Base-by-base conservation (phyloP, 2,888 invertebrate genomes). In the Caradrina clavipalpis region DNA sequence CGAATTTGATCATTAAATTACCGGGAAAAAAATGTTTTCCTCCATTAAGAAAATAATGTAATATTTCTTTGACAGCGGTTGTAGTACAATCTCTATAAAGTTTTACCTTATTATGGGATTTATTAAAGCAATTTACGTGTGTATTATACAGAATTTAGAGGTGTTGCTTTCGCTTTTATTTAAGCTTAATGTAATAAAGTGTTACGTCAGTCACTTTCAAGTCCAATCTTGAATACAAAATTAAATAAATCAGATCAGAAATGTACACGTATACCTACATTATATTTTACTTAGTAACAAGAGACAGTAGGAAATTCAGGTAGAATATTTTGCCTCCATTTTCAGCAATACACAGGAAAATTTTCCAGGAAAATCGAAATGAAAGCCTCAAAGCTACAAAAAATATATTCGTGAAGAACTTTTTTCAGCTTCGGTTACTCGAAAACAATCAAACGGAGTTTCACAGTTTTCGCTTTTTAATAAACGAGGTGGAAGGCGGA, bases 381-480 rank as follows among this genome's bases (percentile, higher is more conserved):
- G 39, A 49, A 75, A 74, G 22, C 50, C 15, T 62, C 50, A 69
- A 75, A 63, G 57, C 50, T 58, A 39, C 53, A 61, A 76, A 76
- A 61, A 75, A 64, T 53, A 57, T 31, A 50, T 47, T 60, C 21
- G 45, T 13, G 10, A 54, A 70, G 55, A 70, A 70, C 53, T 64
- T 54, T 78, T 72, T 61, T 61, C 53, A 58, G 60, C 21, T 61
- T 45, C 35, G 49, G 62, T 57, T 62, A 69, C 65, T 66, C 62
- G 53, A 60, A 78, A 69, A 78, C 74, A 74, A 78, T 78, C 59
- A 56, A 56, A 77, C 45, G 45, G 53, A 63, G 45, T 78, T 78
- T 73, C 55, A 65, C 73, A 78, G 74, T 69, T 69, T 74, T 78
- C 65, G 22, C 47, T 66, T 74, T 77, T 77, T 63, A 78, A 69